These are phyloP conservation scores for Metellina segmentata DNA, from an alignment of 2,888 invertebrate genomes.

Conservation along the genomic window DNA sequence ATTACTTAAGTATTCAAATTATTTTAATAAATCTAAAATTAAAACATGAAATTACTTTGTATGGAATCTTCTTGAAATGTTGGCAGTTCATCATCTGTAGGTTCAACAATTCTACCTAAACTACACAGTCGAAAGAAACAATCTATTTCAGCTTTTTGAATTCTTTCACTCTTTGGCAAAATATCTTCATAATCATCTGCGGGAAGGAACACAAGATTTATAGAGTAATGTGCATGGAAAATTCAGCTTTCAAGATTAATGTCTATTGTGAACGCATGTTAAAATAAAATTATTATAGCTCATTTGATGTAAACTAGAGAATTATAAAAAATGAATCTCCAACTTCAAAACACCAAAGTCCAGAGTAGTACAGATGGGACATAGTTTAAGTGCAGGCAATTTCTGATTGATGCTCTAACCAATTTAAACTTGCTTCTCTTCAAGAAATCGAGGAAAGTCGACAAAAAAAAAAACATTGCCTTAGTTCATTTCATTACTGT, in stretches of 20 bases:
- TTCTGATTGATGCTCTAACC: too few species aligned
- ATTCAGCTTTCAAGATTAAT: too few species aligned
- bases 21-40: too few species aligned
- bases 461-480: too few species aligned
- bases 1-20: too few species aligned
- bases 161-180: slow-evolving; percentile 54
- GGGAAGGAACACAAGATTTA: too few species aligned
- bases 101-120: not conserved
- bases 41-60: slow-evolving; percentile 34
- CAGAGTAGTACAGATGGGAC: not conserved
- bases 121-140: slow-evolving; percentile 12
- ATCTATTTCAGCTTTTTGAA: slow-evolving; percentile 47
- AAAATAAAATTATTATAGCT: not conserved
- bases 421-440: too few species aligned
- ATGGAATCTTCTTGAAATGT: not conserved
- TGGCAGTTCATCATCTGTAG: slow-evolving; percentile 8
- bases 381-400: too few species aligned
- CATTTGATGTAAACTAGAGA: not conserved
- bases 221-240: too few species aligned
- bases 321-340: not conserved
- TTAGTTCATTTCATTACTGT: too few species aligned
- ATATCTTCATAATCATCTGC: slow-evolving; percentile 71
- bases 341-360: not conserved
- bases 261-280: too few species aligned
- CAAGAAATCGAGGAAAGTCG: too few species aligned